These are phyloP conservation scores for Poeciliopsis infans DNA, from an alignment of 2,797 vertebrate species.

Conservation along the genomic window DNA sequence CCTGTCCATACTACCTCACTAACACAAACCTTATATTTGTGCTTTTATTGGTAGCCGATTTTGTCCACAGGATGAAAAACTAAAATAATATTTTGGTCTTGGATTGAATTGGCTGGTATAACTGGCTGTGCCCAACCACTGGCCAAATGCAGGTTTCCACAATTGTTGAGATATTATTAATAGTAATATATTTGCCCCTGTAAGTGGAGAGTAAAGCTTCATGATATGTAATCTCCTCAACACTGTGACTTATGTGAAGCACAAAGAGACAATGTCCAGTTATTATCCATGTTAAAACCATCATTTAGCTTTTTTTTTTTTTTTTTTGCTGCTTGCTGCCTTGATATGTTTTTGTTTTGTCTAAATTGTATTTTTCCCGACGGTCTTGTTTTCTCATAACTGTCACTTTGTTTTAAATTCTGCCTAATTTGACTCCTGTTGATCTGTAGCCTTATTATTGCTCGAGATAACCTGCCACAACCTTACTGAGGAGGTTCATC, in stretches of 20 bases:
- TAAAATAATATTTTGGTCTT: background rate
- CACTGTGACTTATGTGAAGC: constrained; percentile 1
- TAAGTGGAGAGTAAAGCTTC: constrained; percentile 3
- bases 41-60: constrained; percentile 2
- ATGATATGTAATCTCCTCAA: constrained; percentile 9
- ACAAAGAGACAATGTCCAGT: constrained; percentile 9
- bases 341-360: constrained; percentile 16
- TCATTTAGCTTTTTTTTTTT: background rate
- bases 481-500: constrained; percentile 55
- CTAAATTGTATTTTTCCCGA: constrained; percentile 9
- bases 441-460: constrained; percentile 56
- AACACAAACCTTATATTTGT: constrained; percentile 6
- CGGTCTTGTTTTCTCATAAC: constrained; percentile 27
- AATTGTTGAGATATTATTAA: background rate
- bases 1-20: constrained; percentile 57
- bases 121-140: background rate
- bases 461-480: constrained; percentile 60
- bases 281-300: constrained; percentile 15
- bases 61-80: constrained; percentile 14
- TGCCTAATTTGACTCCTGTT: constrained; percentile 25
- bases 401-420: constrained; percentile 10
- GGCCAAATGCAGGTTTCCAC: background rate
- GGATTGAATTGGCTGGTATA: background rate
- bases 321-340: constrained; percentile 6
- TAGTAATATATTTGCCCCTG: background rate